Evolutionary conservation across 2,888 invertebrate species (phyloP).

Genomic region (Cynaeus angustus): DNA sequence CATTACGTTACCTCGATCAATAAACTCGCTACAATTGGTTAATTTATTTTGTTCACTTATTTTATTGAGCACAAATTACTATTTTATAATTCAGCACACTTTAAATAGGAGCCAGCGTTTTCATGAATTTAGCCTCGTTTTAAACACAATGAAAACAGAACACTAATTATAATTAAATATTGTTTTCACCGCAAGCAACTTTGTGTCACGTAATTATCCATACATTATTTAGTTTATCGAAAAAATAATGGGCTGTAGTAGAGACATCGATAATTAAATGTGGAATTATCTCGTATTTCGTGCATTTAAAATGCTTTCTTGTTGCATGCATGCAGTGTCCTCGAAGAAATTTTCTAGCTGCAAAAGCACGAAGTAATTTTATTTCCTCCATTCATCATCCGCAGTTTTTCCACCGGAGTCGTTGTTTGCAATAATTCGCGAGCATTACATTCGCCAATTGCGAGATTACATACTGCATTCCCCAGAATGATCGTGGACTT

Average conservation of each 20-base stretch:
- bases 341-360: constrained; percentile 11
- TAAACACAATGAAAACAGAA: background rate
- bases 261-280: background rate
- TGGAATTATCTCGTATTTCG: background rate
- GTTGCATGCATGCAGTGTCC: background rate
- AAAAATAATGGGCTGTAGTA: background rate
- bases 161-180: background rate
- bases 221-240: background rate
- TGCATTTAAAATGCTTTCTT: background rate
- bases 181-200: background rate
- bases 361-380: constrained; percentile 5
- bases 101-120: background rate
- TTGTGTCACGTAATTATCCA: background rate
- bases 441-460: constrained; percentile 38
- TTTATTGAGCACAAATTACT: background rate
- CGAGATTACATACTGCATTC: constrained; percentile 36
- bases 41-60: background rate
- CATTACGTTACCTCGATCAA: background rate
- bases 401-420: constrained; percentile 12
- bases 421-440: constrained; percentile 36
- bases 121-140: background rate
- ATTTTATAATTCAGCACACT: background rate
- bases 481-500: constrained; percentile 25
- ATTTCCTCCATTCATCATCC: constrained; percentile 24
- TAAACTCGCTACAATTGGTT: background rate